Base-by-base conservation (phyloP, 2,797 vertebrate species). In the Dendrocincla fuliginosa region DNA sequence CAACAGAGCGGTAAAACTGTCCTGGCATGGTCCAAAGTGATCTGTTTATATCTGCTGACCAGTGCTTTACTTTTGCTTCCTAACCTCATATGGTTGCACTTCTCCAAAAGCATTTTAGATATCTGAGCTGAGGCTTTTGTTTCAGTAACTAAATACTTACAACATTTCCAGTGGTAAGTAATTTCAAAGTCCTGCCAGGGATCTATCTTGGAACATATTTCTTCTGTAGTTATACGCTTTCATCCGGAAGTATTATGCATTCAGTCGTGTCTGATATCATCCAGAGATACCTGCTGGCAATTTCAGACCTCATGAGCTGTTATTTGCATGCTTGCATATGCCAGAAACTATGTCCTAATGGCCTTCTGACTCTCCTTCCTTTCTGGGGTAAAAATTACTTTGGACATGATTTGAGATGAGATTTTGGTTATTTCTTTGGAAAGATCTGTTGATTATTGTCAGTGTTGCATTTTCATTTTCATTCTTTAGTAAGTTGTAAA, bases 191-290 rank as follows among this genome's bases (percentile, higher is more conserved):
- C 70, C 92, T 96, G 95, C 95, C 91, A 96, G 71, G 75, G 90
- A 94, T 94, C 82, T 96, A 92, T 95, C 89, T 91, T 81, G 82
- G 95, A 94, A 97, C 95, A 96, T 93, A 92, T 84, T 93, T 95
- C 84, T 92, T 92, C 81, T 93, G 93, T 46, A 94, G 82, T 96
- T 91, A 84, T 25, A 89, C 3, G n/a, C 93, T 88, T 96, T 94
- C 89, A 90, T 96, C 79, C 95, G 94, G 96, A 97, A 97, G 95
- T 94, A 90, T 94, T 86, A 86, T 91, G 77, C 84, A 88, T 96
- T 90, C 89, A 79, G 0, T 60, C n/a, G 79, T 93, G 55, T 96
- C 82, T 92, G 77, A 60, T 96, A 50, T 92, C 96, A 92, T 68
- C 65, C 65, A 75, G 84, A 87, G 91, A 86, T 92, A 96, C 91